These are phyloP conservation scores for Labroides dimidiatus DNA, from an alignment of 2,797 vertebrate species.

Conservation along the genomic window DNA sequence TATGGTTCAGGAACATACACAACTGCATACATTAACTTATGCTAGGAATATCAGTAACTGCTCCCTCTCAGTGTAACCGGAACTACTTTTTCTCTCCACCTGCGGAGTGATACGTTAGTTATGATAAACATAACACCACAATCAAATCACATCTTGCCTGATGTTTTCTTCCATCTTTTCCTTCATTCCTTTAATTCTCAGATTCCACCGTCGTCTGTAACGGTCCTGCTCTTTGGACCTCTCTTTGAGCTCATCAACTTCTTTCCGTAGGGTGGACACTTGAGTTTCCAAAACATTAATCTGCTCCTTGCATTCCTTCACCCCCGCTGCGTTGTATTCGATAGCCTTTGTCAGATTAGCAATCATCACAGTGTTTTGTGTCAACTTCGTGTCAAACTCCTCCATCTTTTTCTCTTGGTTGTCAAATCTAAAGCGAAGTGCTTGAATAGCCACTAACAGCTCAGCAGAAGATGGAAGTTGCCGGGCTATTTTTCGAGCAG, in stretches of 20 bases:
- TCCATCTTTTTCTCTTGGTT: not conserved
- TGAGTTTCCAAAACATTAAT: not conserved
- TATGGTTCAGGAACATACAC: no score
- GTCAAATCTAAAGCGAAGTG: no score
- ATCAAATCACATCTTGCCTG: not conserved
- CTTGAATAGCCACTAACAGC: no score
- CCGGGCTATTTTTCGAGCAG: no score
- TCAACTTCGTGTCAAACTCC: not conserved
- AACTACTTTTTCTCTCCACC: no score
- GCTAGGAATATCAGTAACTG: no score
- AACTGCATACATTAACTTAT: no score
- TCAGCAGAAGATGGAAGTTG: no score
- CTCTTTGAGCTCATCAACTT: not conserved
- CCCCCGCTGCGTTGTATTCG: not conserved
- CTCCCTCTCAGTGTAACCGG: no score
- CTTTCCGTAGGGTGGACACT: not conserved
- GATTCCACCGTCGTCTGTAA: not conserved
- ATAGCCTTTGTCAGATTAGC: not conserved
- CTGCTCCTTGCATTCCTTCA: not conserved
- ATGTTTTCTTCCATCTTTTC: slow-evolving; percentile 1
- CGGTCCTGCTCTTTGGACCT: not conserved
- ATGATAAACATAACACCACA: no score
- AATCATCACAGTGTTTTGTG: not conserved
- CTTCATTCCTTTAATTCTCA: not conserved
- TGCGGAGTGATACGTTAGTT: no score